Conservation (phyloP, 2,888 invertebrate species). For the Tenthredo scrophulariae region DNA sequence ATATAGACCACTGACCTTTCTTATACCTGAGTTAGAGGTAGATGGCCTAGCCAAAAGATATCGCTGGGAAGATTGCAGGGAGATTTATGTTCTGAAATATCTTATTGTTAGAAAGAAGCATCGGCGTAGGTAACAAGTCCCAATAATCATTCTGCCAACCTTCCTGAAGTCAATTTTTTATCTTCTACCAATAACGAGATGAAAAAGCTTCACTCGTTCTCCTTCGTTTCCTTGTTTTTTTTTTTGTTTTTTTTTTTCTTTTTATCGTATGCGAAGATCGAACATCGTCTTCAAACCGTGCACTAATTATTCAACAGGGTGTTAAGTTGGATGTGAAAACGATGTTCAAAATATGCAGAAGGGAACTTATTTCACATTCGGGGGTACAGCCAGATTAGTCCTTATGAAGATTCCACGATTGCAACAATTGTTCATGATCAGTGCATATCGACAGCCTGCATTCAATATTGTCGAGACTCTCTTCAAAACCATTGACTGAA, state of each 20-base stretch:
- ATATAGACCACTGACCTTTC: conserved; percentile 28
- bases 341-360: no score
- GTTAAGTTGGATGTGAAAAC: no score
- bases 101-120: not conserved
- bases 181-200: not conserved
- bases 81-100: conserved; percentile 4
- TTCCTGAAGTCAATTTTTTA: not conserved
- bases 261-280: not conserved
- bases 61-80: not conserved
- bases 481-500: not conserved
- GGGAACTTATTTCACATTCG: no score
- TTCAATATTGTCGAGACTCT: not conserved
- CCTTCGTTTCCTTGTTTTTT: no score
- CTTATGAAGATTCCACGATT: no score
- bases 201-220: not conserved
- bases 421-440: not conserved
- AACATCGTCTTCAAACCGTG: not conserved
- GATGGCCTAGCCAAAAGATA: conserved; percentile 2
- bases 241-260: not conserved
- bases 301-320: not conserved
- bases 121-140: not conserved
- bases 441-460: not conserved
- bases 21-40: not conserved
- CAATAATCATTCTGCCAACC: not conserved
- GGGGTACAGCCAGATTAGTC: no score